Evolutionary conservation across 1,140 invertebrate species (phyloP).

Genomic region (Acyrthosiphon pisum): DNA sequence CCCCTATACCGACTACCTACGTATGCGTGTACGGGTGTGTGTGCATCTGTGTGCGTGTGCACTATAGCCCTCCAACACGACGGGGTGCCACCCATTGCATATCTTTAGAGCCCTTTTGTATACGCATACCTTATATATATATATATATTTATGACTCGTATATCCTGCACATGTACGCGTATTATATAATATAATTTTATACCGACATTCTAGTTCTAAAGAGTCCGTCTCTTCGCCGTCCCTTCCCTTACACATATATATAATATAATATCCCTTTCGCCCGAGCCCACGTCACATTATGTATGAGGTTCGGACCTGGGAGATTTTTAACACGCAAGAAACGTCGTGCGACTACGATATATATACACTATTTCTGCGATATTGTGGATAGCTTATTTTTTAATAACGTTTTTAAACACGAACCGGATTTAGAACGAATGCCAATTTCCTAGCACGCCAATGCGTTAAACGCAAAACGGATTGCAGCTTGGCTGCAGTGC

Average conservation of each 20-base stretch:
- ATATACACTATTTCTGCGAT: background rate
- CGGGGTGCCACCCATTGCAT: slow-evolving; percentile 53
- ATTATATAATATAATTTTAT: slow-evolving; percentile 37
- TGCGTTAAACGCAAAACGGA: slow-evolving; percentile 4
- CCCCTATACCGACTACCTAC: slow-evolving; percentile 14
- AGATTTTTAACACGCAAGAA: slow-evolving; percentile 11
- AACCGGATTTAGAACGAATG: slow-evolving; percentile 22
- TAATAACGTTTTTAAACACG: slow-evolving; percentile 20
- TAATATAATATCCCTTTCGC: background rate
- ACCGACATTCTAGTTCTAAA: slow-evolving; percentile 31
- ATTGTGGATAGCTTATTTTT: background rate
- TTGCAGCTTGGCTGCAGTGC: background rate
- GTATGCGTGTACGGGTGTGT: background rate
- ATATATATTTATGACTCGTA: background rate
- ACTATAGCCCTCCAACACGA: slow-evolving; percentile 33
- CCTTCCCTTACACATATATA: background rate
- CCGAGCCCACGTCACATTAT: background rate
- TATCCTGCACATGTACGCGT: slow-evolving; percentile 14
- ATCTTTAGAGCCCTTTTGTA: slow-evolving; percentile 47
- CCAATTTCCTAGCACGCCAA: slow-evolving; percentile 28
- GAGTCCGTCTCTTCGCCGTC: background rate
- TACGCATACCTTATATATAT: background rate
- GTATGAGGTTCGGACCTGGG: background rate
- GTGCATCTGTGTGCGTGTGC: background rate
- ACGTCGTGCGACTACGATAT: background rate